phyloP scores from a whole-genome alignment of 2,797 vertebrate genomes.

The Helicolenus hilgendorfi region DNA sequence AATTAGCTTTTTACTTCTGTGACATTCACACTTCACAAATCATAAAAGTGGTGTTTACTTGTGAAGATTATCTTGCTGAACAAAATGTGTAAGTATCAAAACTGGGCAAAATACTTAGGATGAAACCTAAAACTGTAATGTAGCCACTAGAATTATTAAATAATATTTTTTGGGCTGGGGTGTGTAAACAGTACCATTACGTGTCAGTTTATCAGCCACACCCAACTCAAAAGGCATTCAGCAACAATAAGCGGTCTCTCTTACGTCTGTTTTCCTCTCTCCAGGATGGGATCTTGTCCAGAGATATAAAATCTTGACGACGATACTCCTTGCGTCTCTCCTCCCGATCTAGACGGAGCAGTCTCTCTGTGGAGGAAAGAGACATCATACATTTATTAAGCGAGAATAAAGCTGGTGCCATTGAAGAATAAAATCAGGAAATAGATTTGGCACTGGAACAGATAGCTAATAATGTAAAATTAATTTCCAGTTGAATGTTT shows the following conservation, averaged over 20 bases:
- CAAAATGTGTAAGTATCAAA: not conserved
- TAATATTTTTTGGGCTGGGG: not conserved
- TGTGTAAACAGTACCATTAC: not conserved
- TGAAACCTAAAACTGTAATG: not conserved
- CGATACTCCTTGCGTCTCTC: conserved; percentile 95
- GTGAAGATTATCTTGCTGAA: no score
- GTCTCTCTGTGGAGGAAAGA: conserved; percentile 90
- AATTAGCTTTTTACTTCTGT: no score
- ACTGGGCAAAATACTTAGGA: not conserved
- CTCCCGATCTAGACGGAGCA: conserved; percentile 93
- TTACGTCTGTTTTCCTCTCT: conserved; percentile 91
- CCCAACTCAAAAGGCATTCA: not conserved
- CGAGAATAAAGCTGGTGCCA: not conserved
- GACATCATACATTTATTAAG: not conserved
- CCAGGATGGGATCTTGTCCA: conserved; percentile 94
- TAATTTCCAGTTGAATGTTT: not conserved
- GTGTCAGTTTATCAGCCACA: not conserved
- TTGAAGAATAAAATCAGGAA: not conserved
- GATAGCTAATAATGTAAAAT: not conserved
- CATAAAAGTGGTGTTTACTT: no score
- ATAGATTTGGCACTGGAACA: not conserved
- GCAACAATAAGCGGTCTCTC: not conserved
- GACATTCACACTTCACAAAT: no score
- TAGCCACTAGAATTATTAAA: not conserved
- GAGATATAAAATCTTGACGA: conserved; percentile 89